Conservation (phyloP, 2,113 vertebrate genomes). For the Phocoena phocoena region DNA sequence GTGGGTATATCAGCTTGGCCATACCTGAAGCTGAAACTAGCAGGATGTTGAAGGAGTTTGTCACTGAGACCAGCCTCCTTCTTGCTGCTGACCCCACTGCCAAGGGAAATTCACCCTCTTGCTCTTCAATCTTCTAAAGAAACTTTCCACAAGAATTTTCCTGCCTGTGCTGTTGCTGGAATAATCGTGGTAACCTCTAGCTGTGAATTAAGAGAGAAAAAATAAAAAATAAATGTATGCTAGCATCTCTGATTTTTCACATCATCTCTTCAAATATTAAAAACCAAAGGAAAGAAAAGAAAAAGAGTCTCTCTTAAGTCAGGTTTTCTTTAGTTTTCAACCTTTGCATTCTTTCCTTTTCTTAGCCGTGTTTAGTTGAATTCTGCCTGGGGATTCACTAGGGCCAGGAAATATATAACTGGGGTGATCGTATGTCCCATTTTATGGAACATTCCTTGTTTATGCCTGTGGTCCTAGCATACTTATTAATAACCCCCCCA, state of each 20-base stretch:
- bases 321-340: neutral
- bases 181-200: neutral
- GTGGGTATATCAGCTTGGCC: neutral
- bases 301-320: neutral
- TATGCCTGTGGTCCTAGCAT: neutral
- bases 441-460: neutral
- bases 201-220: neutral
- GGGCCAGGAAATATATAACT: neutral
- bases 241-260: neutral
- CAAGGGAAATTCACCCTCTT: neutral
- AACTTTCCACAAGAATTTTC: neutral
- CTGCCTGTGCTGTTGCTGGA: neutral
- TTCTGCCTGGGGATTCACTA: neutral
- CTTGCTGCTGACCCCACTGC: neutral
- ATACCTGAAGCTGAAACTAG: neutral
- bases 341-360: neutral
- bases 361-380: neutral
- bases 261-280: neutral
- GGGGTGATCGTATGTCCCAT: neutral
- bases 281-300: neutral
- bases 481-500: neutral
- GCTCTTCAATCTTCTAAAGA: neutral
- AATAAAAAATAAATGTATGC: neutral
- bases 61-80: neutral
- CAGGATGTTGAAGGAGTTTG: neutral